Evolutionary conservation across 2,888 invertebrate species (phyloP).

Genomic region (Drosophila atripex): DNA sequence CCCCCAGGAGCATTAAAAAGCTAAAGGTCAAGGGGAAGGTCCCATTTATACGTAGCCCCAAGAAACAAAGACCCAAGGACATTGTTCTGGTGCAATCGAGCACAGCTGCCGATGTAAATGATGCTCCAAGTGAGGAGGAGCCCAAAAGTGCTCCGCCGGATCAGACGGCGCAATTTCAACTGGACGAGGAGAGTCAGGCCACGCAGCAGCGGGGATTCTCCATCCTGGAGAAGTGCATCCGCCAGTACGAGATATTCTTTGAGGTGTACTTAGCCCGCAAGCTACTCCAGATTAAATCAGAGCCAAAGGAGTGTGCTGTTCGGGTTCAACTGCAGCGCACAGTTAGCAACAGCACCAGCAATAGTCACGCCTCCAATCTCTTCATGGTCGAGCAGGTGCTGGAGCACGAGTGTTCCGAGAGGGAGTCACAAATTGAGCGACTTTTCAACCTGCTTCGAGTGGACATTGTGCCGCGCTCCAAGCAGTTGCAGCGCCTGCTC

Average conservation of each 20-base stretch:
- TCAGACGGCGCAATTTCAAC: conserved; percentile 55
- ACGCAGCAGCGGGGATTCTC: conserved; percentile 81
- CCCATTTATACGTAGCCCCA: conserved; percentile 82
- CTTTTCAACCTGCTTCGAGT: conserved; percentile 84
- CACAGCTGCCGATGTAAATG: conserved; percentile 41
- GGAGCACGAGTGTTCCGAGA: conserved; percentile 81
- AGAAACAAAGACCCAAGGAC: conserved; percentile 79
- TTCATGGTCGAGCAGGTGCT: conserved; percentile 84
- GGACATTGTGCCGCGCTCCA: conserved; percentile 84
- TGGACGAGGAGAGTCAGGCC: conserved; percentile 70
- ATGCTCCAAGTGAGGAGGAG: conserved; percentile 32
- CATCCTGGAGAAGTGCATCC: conserved; percentile 86
- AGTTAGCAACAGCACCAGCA: conserved; percentile 55
- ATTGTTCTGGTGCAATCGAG: conserved; percentile 62
- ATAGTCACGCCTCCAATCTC: conserved; percentile 51
- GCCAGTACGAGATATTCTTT: conserved; percentile 86
- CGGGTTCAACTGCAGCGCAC: conserved; percentile 64
- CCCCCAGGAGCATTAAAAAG: conserved; percentile 82
- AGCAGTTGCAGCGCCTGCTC: conserved; percentile 83
- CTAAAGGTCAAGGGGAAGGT: conserved; percentile 82
- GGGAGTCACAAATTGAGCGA: conserved; percentile 82
- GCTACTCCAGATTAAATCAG: conserved; percentile 60
- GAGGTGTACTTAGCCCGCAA: conserved; percentile 80
- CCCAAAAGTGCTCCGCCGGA: conserved; percentile 79
- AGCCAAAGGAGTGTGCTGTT: conserved; percentile 30